Evolutionary conservation across 37 sponge, comb jelly and placozoan species (phyloP).

Genomic region (Ianthella basta): DNA sequence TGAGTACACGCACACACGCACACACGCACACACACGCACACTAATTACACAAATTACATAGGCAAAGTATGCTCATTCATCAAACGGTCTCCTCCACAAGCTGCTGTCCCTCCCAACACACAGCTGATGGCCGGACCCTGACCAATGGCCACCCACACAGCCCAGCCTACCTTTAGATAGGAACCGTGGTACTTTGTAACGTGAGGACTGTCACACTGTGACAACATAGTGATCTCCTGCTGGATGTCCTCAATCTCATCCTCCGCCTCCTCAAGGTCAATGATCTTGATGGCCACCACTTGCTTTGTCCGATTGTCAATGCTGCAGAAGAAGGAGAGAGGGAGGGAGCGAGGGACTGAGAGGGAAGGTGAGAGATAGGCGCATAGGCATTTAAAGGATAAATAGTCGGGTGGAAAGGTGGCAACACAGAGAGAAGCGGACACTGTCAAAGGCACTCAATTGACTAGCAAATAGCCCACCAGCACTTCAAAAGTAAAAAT

Average conservation of each 20-base stretch:
- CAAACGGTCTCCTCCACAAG: too few species aligned
- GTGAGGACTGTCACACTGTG: conserved; percentile 92
- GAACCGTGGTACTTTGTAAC: conserved; percentile 93
- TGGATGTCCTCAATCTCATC: conserved; percentile 99
- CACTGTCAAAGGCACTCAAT: too few species aligned
- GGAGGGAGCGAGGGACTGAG: not conserved
- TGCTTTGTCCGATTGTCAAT: conserved; percentile 89
- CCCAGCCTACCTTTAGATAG: conserved; percentile 87
- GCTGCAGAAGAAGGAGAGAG: conserved; percentile 26
- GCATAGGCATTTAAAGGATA: too few species aligned
- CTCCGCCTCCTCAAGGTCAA: conserved; percentile 96
- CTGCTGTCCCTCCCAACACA: too few species aligned
- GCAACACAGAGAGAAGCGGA: too few species aligned
- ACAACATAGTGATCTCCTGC: conserved; percentile 91
- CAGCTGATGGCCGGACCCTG: too few species aligned
- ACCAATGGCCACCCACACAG: not conserved
- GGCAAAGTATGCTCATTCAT: too few species aligned
- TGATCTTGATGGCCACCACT: conserved; percentile 93
- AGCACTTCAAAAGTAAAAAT: too few species aligned
- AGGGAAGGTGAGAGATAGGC: too few species aligned
- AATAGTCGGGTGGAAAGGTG: too few species aligned
- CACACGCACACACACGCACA: conserved; percentile 31
- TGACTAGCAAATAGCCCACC: too few species aligned
- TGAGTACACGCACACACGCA: conserved; percentile 37
- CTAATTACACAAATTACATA: too few species aligned